A percentile compares a stretch with the other conserved stretches of the same genome.
Evolutionary conservation across 2,113 vertebrate genomes (phyloP).

Genomic region (Lipophrys pholis): DNA sequence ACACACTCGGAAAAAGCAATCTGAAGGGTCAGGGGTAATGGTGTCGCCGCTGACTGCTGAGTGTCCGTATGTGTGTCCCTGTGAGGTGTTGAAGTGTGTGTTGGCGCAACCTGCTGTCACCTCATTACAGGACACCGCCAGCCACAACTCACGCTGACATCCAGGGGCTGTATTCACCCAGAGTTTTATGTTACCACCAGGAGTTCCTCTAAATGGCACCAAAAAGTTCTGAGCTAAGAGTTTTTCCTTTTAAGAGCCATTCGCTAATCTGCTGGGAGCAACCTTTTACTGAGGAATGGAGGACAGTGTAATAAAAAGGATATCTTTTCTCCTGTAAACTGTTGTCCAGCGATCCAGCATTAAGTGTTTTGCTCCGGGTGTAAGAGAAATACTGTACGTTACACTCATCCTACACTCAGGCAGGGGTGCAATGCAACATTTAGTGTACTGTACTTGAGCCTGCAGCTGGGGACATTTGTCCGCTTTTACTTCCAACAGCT

Average conservation of each 20-base stretch:
- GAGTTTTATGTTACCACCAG: slow-evolving; percentile 58
- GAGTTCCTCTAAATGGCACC: slow-evolving; percentile 52
- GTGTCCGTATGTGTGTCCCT: slow-evolving; percentile 32
- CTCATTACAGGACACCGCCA: slow-evolving; percentile 63
- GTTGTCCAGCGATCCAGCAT: background rate
- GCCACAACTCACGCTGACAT: slow-evolving; percentile 62
- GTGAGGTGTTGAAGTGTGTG: slow-evolving; percentile 46
- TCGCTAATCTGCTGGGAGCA: slow-evolving; percentile 40
- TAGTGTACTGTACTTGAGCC: too few species aligned
- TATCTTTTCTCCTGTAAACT: background rate
- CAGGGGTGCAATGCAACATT: background rate
- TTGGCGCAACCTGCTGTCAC: slow-evolving; percentile 65
- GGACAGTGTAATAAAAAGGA: slow-evolving; percentile 23
- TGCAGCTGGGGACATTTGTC: too few species aligned
- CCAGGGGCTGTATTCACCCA: slow-evolving; percentile 55
- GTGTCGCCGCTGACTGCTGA: slow-evolving; percentile 50
- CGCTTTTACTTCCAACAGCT: too few species aligned
- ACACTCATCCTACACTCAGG: background rate
- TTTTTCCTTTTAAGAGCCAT: slow-evolving; percentile 32
- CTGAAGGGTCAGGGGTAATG: slow-evolving; percentile 60
- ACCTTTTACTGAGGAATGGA: slow-evolving; percentile 23
- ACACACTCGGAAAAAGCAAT: slow-evolving; percentile 21
- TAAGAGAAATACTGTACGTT: background rate
- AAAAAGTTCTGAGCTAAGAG: slow-evolving; percentile 51
- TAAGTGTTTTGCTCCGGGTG: too few species aligned